Conservation (phyloP, 2,888 invertebrate genomes). For the Harmothoe impar region DNA sequence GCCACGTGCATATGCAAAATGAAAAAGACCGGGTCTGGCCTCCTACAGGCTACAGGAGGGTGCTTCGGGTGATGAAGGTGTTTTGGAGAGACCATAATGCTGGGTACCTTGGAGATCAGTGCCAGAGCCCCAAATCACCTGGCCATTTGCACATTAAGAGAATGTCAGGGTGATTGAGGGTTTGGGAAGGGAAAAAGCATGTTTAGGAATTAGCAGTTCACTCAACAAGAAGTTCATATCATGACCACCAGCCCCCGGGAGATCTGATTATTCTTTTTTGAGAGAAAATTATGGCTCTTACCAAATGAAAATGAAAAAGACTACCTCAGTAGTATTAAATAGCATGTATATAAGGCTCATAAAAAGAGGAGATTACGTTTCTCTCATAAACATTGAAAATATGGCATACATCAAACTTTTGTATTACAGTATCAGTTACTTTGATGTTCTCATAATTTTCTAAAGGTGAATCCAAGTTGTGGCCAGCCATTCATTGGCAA, state of each 20-base stretch:
- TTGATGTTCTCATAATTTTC: neutral
- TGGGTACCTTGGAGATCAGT: slow-evolving; percentile 22
- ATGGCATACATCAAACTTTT: neutral
- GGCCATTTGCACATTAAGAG: slow-evolving; percentile 17
- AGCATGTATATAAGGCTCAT: no score
- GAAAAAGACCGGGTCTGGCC: neutral
- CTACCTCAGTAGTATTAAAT: no score
- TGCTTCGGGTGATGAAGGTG: neutral
- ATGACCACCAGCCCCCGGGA: neutral
- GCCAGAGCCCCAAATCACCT: neutral
- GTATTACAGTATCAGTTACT: neutral
- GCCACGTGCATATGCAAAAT: slow-evolving; percentile 22
- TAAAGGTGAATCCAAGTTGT: neutral
- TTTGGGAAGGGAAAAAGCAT: neutral
- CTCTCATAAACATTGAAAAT: no score
- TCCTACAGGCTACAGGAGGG: neutral
- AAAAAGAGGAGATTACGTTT: no score
- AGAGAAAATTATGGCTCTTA: no score
- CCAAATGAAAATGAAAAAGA: no score
- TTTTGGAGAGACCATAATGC: neutral
- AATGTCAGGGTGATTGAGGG: neutral
- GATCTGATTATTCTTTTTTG: no score
- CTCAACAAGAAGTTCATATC: neutral
- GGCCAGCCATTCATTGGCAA: no score
- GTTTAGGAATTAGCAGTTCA: slow-evolving; percentile 1